These are phyloP conservation scores for Molossus molossus DNA, from an alignment of 2,797 vertebrate genomes.

Conservation along the genomic window DNA sequence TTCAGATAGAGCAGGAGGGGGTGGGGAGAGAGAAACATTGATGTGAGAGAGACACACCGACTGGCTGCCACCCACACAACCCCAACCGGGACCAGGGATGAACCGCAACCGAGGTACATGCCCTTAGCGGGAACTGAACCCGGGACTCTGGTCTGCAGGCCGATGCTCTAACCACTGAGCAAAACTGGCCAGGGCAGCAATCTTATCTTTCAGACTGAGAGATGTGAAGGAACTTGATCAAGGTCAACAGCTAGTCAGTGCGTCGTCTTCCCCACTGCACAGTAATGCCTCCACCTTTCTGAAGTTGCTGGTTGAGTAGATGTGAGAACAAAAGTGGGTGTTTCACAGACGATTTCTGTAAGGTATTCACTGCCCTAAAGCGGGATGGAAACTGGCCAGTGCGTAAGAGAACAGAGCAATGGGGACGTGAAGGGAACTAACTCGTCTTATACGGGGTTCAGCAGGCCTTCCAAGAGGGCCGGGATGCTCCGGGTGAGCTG, in stretches of 20 bases:
- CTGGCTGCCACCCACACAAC: too few species aligned
- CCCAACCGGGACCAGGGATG: too few species aligned
- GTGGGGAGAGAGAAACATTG: too few species aligned
- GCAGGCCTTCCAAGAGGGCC: too few species aligned
- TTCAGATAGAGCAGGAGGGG: too few species aligned
- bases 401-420: background rate
- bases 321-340: background rate
- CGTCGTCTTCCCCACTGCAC: background rate
- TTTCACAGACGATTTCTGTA: background rate
- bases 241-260: background rate
- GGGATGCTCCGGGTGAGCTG: background rate
- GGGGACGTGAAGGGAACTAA: background rate
- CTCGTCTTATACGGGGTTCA: background rate
- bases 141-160: too few species aligned
- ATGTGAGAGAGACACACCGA: too few species aligned
- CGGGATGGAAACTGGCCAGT: background rate
- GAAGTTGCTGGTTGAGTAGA: background rate
- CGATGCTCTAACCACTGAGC: too few species aligned
- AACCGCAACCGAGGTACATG: too few species aligned
- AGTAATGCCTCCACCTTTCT: background rate
- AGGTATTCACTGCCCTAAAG: background rate
- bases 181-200: background rate
- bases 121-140: too few species aligned
- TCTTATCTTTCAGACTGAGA: background rate
- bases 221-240: background rate